phyloP scores from a whole-genome alignment of 1,140 invertebrate genomes.

The Drosophila truncata region DNA sequence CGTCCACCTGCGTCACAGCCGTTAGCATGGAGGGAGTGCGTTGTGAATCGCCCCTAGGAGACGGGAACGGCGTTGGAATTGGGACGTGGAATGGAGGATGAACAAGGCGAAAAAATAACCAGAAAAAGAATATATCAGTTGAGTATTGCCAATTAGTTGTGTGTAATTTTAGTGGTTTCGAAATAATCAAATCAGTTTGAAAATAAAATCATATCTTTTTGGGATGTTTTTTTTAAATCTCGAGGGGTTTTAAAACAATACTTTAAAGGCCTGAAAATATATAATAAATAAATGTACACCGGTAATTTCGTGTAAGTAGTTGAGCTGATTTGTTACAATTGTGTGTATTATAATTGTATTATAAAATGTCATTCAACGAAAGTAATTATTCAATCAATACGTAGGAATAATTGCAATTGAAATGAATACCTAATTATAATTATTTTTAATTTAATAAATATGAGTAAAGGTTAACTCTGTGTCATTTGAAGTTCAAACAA shows the following conservation, averaged over 20 bases:
- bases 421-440: background rate
- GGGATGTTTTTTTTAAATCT: background rate
- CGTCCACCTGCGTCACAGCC: constrained; percentile 81
- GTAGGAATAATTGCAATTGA: background rate
- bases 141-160: constrained; percentile 22
- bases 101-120: constrained; percentile 20
- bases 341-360: background rate
- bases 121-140: constrained; percentile 32
- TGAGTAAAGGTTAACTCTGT: too few relatives aligned
- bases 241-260: constrained; percentile 7
- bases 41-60: constrained; percentile 77
- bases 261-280: constrained; percentile 10
- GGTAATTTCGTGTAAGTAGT: background rate
- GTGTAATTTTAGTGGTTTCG: constrained; percentile 4
- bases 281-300: constrained; percentile 4
- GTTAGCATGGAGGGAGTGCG: constrained; percentile 81
- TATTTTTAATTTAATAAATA: background rate
- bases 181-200: constrained; percentile 9
- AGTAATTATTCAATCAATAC: background rate
- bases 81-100: constrained; percentile 11
- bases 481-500: too few relatives aligned
- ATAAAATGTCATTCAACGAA: background rate
- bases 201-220: constrained; percentile 12
- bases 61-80: background rate
- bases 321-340: background rate